A percentile compares a stretch with the other conserved stretches of the same genome.
Conservation (phyloP, 2,797 vertebrate species). For the Oreochromis grahami region DNA sequence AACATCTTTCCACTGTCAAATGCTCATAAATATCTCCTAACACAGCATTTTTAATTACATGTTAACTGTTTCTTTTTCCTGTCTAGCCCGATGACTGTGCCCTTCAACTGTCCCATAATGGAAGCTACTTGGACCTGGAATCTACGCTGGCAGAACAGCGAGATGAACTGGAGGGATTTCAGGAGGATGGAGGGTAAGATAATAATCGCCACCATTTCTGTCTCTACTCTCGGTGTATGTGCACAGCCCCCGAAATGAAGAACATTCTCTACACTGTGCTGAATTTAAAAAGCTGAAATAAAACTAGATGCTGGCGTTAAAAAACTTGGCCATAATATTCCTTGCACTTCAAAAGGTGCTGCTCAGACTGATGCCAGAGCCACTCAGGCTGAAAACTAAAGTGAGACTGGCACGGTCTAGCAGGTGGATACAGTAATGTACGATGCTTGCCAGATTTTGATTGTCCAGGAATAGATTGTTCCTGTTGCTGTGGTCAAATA, state of each 20-base stretch:
- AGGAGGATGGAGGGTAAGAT: slow-evolving; percentile 93
- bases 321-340: slow-evolving; percentile 14
- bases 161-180: slow-evolving; percentile 95
- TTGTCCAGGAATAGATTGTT: slow-evolving; percentile 25
- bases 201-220: not conserved
- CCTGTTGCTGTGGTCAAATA: slow-evolving; percentile 10
- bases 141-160: slow-evolving; percentile 93
- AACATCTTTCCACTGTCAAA: not conserved
- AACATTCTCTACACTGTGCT: not conserved
- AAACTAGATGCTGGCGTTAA: not conserved
- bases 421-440: slow-evolving; percentile 38
- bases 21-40: not conserved
- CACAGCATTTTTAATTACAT: not conserved
- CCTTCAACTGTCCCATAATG: slow-evolving; percentile 93
- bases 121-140: slow-evolving; percentile 96
- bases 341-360: slow-evolving; percentile 30
- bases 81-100: slow-evolving; percentile 92
- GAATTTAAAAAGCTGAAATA: not conserved
- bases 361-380: slow-evolving; percentile 6
- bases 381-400: slow-evolving; percentile 28
- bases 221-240: not conserved
- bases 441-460: not conserved
- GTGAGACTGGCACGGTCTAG: not conserved
- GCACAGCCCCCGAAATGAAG: not conserved
- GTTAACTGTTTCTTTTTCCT: slow-evolving; percentile 19